phyloP scores from a whole-genome alignment of 2,888 invertebrate species.

The Teleiodes luculella region DNA sequence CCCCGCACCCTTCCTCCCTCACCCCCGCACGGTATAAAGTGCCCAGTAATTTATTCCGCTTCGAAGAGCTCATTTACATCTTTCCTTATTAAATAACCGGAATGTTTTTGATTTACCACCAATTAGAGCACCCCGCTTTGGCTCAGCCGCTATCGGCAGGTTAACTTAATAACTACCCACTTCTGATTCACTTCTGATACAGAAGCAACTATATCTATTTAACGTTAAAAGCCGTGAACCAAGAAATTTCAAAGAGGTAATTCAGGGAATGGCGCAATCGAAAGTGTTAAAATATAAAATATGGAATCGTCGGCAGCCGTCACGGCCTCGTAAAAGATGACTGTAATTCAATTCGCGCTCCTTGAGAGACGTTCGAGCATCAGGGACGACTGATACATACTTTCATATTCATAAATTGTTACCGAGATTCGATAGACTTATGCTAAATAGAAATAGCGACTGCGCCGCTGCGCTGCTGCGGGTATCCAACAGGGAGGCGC shows the following conservation, averaged over 20 bases:
- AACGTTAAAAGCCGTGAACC: too few species aligned
- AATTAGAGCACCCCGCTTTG: background rate
- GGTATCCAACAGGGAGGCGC: too few species aligned
- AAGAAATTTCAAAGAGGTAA: too few species aligned
- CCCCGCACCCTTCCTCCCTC: background rate
- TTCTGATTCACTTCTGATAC: too few species aligned
- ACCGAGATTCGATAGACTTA: too few species aligned
- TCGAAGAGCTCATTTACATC: slow-evolving; percentile 16
- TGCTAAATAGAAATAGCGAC: too few species aligned
- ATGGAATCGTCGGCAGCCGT: background rate
- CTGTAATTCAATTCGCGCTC: background rate
- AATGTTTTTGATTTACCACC: slow-evolving; percentile 6
- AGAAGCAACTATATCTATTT: too few species aligned
- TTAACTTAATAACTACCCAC: background rate
- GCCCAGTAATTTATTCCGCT: slow-evolving; percentile 46
- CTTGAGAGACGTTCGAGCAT: background rate
- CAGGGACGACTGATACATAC: background rate
- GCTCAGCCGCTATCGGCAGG: background rate
- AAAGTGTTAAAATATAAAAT: background rate
- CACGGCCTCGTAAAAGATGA: background rate
- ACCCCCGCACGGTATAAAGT: slow-evolving; percentile 30
- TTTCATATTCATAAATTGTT: too few species aligned
- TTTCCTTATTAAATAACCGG: slow-evolving; percentile 1
- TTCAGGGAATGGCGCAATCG: background rate
- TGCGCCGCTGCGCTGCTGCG: too few species aligned